Conservation (phyloP, 1,140 invertebrate species). For the Atta colombica region DNA sequence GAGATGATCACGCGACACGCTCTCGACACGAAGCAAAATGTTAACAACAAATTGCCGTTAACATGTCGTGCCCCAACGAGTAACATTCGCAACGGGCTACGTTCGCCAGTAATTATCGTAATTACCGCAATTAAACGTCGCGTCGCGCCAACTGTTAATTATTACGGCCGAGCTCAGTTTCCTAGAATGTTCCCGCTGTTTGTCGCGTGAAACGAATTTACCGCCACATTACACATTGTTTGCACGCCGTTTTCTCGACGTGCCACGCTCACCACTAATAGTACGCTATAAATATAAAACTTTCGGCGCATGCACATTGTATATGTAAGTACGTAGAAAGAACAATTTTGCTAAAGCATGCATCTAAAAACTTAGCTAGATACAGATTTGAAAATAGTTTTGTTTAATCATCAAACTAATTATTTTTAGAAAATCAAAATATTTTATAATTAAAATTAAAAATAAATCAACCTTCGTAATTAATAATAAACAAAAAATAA, state of each 20-base stretch:
- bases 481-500: too few species aligned
- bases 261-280: slow-evolving; percentile 5
- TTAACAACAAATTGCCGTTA: slow-evolving; percentile 64
- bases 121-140: slow-evolving; percentile 74
- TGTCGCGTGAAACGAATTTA: slow-evolving; percentile 45
- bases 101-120: slow-evolving; percentile 68
- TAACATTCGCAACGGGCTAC: slow-evolving; percentile 43
- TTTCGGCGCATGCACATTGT: not conserved
- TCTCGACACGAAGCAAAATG: slow-evolving; percentile 68
- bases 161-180: slow-evolving; percentile 62
- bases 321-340: not conserved
- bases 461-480: too few species aligned
- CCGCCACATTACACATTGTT: slow-evolving; percentile 35
- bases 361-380: too few species aligned
- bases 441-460: too few species aligned
- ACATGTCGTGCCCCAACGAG: slow-evolving; percentile 57
- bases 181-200: slow-evolving; percentile 45
- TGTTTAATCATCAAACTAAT: too few species aligned
- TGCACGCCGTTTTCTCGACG: not conserved
- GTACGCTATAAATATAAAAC: slow-evolving; percentile 59
- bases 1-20: slow-evolving; percentile 58
- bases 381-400: too few species aligned
- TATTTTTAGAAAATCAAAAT: too few species aligned
- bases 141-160: slow-evolving; percentile 70
- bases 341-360: too few species aligned